A percentile compares a stretch with the other conserved stretches of the same genome.
Evolutionary conservation across 2,888 invertebrate genomes (phyloP).

Genomic region (Nomada ferruginata): DNA sequence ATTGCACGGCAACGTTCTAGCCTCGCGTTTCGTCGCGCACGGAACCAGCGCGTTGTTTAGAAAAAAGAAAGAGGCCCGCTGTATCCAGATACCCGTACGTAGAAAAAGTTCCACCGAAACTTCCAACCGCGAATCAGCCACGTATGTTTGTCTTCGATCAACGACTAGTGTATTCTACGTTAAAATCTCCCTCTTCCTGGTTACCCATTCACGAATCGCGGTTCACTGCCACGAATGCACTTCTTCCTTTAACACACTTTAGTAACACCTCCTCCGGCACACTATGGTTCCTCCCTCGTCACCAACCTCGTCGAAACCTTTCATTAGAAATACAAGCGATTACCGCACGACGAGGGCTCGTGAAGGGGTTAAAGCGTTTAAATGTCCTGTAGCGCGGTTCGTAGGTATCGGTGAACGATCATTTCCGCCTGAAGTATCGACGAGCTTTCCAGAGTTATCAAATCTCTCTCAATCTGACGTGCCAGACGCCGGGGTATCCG

Average conservation of each 20-base stretch:
- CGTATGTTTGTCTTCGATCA: background rate
- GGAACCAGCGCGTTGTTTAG: conserved; percentile 10
- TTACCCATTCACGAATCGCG: conserved; percentile 4
- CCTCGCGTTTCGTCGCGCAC: conserved; percentile 9
- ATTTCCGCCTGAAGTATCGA: background rate
- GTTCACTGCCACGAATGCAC: conserved; percentile 53
- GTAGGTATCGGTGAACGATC: background rate
- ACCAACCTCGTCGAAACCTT: background rate
- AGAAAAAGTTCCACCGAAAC: background rate
- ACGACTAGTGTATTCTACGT: background rate
- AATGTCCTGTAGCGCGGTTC: conserved; percentile 6
- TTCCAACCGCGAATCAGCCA: conserved; percentile 14
- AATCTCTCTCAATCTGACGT: background rate
- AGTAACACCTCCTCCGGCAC: background rate
- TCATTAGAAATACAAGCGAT: background rate
- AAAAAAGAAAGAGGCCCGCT: background rate
- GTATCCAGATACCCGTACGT: background rate
- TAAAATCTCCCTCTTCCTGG: background rate
- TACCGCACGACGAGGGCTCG: background rate
- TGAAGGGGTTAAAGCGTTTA: background rate
- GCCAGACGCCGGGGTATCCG: background rate
- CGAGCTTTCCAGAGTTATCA: background rate
- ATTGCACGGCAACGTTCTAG: conserved; percentile 33
- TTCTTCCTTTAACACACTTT: background rate
- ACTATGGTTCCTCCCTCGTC: conserved; percentile 4